Evolutionary conservation across 1,140 invertebrate species (phyloP).

Genomic region (Bombus waltoni): DNA sequence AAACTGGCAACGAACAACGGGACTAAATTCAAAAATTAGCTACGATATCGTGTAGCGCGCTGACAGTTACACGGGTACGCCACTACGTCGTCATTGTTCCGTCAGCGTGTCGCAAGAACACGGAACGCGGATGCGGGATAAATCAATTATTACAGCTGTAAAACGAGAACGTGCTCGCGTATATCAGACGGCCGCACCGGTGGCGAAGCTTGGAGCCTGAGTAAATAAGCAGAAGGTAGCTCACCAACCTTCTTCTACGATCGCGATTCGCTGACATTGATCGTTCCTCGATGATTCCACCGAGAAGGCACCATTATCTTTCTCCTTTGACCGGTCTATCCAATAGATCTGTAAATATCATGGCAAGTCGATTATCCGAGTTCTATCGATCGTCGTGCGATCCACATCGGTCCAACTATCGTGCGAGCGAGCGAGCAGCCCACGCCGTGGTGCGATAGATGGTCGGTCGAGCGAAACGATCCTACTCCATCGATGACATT

Average conservation of each 20-base stretch:
- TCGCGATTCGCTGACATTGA: not conserved
- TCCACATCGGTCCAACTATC: no score
- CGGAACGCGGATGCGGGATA: constrained; percentile 5
- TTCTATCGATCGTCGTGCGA: no score
- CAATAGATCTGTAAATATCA: not conserved
- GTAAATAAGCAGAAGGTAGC: not conserved
- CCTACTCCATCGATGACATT: not conserved
- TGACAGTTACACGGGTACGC: constrained; percentile 33
- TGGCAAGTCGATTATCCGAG: not conserved
- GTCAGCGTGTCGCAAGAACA: constrained; percentile 17
- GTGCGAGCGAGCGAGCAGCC: no score
- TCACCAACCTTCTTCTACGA: not conserved
- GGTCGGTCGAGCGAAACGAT: not conserved
- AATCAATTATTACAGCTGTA: constrained; percentile 28
- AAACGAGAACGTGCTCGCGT: constrained; percentile 11
- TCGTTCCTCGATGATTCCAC: not conserved
- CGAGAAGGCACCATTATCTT: not conserved
- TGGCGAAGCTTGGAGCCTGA: not conserved
- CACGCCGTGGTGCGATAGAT: no score
- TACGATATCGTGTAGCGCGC: not conserved
- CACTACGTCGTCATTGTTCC: constrained; percentile 22
- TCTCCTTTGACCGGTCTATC: not conserved
- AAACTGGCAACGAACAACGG: not conserved
- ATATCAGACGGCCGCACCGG: not conserved
- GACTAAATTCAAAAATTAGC: not conserved